Evolutionary conservation across 2,113 vertebrate species (phyloP), one percentile per base, ranked within the genome.

Genomic region (Lophius piscatorius): DNA sequence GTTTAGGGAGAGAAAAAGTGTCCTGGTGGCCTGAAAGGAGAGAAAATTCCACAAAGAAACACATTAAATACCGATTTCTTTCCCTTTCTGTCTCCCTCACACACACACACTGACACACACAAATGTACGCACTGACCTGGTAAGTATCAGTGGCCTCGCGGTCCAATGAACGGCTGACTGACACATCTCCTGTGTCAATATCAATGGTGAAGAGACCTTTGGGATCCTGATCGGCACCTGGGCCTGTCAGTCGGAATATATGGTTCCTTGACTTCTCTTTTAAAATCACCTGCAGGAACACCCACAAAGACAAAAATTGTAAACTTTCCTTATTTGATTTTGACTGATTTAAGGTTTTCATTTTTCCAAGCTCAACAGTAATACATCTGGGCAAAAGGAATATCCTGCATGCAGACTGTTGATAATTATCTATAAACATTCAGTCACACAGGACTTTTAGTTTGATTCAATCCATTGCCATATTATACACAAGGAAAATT

Each of bases 161-260:
- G 79, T 99, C 95, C 34, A 98, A 88, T 36, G 90, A 69, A 45
- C 91, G 92, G 38, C 94, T 97, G 85, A 98, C 96, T 0, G 90
- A 93, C 64, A 99, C 92, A 0, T 95, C 93, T 64, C 97, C 97
- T 0, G 81, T 95, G 74, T 93, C 87, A 42, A 92, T 93, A 76
- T 94, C 93, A 82, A 99, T 98, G 77, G 83, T 91, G 88, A 99
- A 98, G 67, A 93, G 85, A 62, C 94, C 96, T 82, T 89, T 96
- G 5, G 97, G 96, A 35, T 98, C 93, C 83, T 93, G 93, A 88
- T 99, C 96, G 4, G 95, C 94, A 28, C 97, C 97, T 14, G 87
- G 95, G 1, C 96, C 96, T n/a, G 87, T 93, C 85, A 99, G 92
- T 13, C 91, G 91, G 69, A 99, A 98, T 74, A 93, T 94, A 38